Evolutionary conservation across 1,140 invertebrate genomes (phyloP), one percentile per base, ranked within the genome.

Genomic region (Bemisia tabaci): DNA sequence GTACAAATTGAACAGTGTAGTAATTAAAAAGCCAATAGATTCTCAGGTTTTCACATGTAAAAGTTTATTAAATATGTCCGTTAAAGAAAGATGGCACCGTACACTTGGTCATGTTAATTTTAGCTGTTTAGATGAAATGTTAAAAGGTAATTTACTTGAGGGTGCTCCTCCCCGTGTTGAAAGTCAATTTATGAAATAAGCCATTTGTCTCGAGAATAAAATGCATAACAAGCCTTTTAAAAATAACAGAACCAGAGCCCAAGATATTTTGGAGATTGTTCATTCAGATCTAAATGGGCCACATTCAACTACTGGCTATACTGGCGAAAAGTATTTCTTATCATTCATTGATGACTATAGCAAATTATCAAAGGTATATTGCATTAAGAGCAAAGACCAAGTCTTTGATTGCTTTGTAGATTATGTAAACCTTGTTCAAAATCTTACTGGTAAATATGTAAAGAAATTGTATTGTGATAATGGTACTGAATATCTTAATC

Each of bases 401-500:
- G 73, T 71, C 12, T 59, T 64, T 11, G 59, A 70, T 22, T 64
- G 68, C 60, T 58, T 77, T n/a, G 69, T 73, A 60, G 66, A 67
- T 9, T 73, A 70, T 69, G 26, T 71, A 23, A 69, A 71, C 67
- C 22, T 24, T 61, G 63, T 68, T 12, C 65, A 73, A 71, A 75
- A 72, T 65, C 62, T 72, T 27, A 73, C 72, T 12, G 70, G 69
- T 17, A 69, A 72, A 64, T 73, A 70, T 71, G 70, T 76, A 65
- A 76, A 75, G 72, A 24, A 70, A 64, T 39, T 77, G 26, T 72
- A 73, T 59, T 78, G 75, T 67, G 76, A 79, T 67, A 78, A 77
- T 71, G 77, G 77, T 5, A 76, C 39, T 65, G 75, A 72, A 71
- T 77, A 73, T 75, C 73, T 74, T 62, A 74, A 73, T 74, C 26